Percentiles rank a stretch among this genome's conserved stretches.
phyloP scores from a whole-genome alignment of 2,797 vertebrate species.

The Cynodonichthys magdalenae region DNA sequence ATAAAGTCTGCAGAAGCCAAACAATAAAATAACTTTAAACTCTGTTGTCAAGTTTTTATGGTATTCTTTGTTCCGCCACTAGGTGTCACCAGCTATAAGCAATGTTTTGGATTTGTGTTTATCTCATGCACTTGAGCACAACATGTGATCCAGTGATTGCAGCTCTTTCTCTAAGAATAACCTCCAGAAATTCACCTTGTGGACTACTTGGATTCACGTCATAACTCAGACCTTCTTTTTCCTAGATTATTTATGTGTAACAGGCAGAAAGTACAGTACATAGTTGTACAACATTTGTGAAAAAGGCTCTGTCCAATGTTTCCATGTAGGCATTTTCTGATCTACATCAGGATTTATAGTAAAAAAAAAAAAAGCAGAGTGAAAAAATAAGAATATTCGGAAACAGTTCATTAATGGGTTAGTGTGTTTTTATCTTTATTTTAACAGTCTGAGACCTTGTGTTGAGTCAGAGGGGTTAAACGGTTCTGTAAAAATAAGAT shows the following conservation, averaged over 20 bases:
- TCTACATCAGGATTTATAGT: slow-evolving; percentile 25
- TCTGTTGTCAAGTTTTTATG: slow-evolving; percentile 16
- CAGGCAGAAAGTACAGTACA: slow-evolving; percentile 15
- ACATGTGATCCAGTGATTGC: slow-evolving; percentile 12
- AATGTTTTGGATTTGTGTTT: slow-evolving; percentile 16
- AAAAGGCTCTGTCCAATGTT: slow-evolving; percentile 33
- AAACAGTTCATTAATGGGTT: slow-evolving; percentile 26
- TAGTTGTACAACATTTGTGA: slow-evolving; percentile 30
- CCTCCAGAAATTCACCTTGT: slow-evolving; percentile 6
- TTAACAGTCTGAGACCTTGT: slow-evolving; percentile 25
- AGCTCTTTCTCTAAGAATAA: slow-evolving; percentile 13
- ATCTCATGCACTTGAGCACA: slow-evolving; percentile 19
- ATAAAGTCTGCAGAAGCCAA: slow-evolving; percentile 33
- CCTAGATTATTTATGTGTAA: slow-evolving; percentile 5
- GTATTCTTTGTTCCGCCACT: slow-evolving; percentile 47
- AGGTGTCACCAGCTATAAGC: slow-evolving; percentile 42
- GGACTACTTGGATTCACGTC: slow-evolving; percentile 13
- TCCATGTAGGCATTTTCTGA: slow-evolving; percentile 36
- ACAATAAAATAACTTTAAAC: slow-evolving; percentile 28
- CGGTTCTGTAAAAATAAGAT: slow-evolving; percentile 46
- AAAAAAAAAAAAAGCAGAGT: slow-evolving; percentile 39
- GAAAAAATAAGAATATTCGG: slow-evolving; percentile 34
- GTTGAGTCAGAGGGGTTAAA: slow-evolving; percentile 37
- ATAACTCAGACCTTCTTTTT: slow-evolving; percentile 10
- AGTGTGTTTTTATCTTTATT: slow-evolving; percentile 35